Evolutionary conservation across 1,140 invertebrate genomes (phyloP).

Genomic region (Aporrectodea caliginosa): DNA sequence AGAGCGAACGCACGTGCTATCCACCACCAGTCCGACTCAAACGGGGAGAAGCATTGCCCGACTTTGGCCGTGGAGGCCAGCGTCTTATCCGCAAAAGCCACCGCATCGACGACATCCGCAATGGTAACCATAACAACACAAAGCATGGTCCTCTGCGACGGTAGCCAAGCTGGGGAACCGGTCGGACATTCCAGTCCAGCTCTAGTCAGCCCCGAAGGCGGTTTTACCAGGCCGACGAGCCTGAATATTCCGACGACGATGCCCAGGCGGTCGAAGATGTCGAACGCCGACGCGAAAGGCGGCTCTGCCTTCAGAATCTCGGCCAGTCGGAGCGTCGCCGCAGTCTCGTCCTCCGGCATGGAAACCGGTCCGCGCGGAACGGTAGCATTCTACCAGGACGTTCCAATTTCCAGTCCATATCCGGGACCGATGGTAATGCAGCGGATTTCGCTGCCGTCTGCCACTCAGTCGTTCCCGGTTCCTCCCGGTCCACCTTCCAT

Average conservation of each 20-base stretch:
- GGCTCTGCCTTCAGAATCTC: not conserved
- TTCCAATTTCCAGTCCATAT: not conserved
- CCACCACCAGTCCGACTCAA: not conserved
- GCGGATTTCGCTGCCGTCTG: not conserved
- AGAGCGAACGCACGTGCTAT: too few relatives aligned
- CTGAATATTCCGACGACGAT: not conserved
- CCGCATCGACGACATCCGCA: too few relatives aligned
- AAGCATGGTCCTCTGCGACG: not conserved
- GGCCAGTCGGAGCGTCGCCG: not conserved
- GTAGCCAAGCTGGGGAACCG: not conserved
- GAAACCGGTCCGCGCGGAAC: not conserved
- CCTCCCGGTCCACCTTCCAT: not conserved
- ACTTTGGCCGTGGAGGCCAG: too few relatives aligned
- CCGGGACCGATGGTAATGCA: not conserved
- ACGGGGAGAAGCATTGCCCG: not conserved
- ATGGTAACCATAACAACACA: not conserved
- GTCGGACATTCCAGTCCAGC: not conserved
- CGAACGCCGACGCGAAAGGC: not conserved
- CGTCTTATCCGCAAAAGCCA: not conserved
- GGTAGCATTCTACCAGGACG: not conserved
- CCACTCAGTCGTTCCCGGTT: not conserved
- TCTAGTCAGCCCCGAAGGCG: not conserved
- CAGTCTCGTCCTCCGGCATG: not conserved
- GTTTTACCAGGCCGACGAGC: not conserved
- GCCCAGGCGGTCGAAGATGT: not conserved